phyloP scores from a whole-genome alignment of 2,113 vertebrate genomes.

The Planiliza haematocheilus region DNA sequence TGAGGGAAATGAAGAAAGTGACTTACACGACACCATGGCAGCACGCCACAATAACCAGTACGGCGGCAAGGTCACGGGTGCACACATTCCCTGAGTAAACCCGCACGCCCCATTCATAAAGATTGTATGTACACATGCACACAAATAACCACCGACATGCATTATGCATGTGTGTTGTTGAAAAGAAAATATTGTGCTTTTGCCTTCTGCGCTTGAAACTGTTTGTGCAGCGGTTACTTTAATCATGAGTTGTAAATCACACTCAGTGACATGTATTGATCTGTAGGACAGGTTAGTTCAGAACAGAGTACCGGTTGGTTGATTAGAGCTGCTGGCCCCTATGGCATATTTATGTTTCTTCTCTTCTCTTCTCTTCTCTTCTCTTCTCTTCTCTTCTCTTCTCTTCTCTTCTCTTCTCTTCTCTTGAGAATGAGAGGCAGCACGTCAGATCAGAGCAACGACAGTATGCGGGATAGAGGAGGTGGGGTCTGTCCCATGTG shows the following conservation, averaged over 20 bases:
- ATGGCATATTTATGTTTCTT: conserved; percentile 18
- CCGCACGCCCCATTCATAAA: not conserved
- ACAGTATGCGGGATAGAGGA: conserved; percentile 59
- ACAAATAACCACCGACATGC: conserved; percentile 17
- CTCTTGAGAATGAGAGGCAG: not conserved
- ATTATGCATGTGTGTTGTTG: conserved; percentile 39
- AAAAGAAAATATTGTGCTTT: conserved; percentile 14
- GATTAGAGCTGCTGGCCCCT: not conserved
- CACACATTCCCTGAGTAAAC: not conserved
- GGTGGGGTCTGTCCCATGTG: conserved; percentile 78
- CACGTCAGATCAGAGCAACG: conserved; percentile 45
- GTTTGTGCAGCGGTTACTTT: conserved; percentile 24
- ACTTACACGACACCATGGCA: not conserved
- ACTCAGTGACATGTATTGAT: conserved; percentile 54
- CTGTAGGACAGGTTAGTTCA: conserved; percentile 24
- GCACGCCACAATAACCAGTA: not conserved
- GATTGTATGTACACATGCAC: not conserved
- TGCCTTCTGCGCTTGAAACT: not conserved
- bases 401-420: conserved; percentile 3
- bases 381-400: not conserved
- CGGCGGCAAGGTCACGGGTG: conserved; percentile 19
- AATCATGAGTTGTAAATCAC: conserved; percentile 50
- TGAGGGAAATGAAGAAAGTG: conserved; percentile 9
- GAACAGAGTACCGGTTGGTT: conserved; percentile 15
- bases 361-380: not conserved